Evolutionary conservation across 1,140 invertebrate genomes (phyloP).

Genomic region (Sitophilus oryzae): DNA sequence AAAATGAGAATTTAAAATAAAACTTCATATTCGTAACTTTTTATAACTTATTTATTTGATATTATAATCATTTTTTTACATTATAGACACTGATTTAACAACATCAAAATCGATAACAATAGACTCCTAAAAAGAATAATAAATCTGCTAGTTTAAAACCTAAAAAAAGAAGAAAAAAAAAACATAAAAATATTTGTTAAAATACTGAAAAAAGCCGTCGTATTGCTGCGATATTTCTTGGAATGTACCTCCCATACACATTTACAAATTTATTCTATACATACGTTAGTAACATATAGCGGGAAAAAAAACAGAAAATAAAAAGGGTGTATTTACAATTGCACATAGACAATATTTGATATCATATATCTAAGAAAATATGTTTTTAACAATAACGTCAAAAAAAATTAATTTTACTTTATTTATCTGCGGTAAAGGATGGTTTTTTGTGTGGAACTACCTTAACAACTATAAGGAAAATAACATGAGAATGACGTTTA

Average conservation of each 20-base stretch:
- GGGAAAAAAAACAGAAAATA: not conserved
- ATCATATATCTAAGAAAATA: not conserved
- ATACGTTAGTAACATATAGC: too few species aligned
- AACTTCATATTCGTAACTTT: too few species aligned
- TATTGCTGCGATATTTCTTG: not conserved
- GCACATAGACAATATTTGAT: conserved; percentile 22
- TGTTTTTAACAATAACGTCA: too few species aligned
- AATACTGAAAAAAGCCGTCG: not conserved
- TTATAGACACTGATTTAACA: not conserved
- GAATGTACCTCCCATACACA: not conserved
- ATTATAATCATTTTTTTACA: not conserved
- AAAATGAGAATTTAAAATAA: too few species aligned
- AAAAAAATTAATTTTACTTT: too few species aligned
- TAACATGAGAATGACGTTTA: conserved; percentile 27
- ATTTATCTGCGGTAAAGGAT: too few species aligned
- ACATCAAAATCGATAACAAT: not conserved
- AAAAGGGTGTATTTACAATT: conserved; percentile 34
- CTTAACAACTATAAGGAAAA: too few species aligned
- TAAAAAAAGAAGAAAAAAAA: not conserved
- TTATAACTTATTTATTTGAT: not conserved
- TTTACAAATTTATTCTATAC: not conserved
- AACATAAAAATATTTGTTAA: not conserved
- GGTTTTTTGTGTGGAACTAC: too few species aligned
- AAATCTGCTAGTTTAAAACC: too few species aligned
- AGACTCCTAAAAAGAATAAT: not conserved